These are phyloP conservation scores for Eira barbara DNA, from an alignment of 2,113 vertebrate species.

Conservation along the genomic window DNA sequence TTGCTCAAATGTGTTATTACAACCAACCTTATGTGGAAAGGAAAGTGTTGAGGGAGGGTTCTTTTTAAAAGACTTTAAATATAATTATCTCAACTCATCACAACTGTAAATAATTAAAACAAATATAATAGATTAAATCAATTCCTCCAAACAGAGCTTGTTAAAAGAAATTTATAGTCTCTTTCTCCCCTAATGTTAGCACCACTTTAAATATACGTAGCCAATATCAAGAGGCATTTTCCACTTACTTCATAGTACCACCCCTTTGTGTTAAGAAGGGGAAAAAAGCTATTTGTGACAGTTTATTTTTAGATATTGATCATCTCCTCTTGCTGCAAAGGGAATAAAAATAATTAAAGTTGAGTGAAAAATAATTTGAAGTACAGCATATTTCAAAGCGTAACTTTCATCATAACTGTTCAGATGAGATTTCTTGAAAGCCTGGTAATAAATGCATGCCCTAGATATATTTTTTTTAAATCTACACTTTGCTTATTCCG, in stretches of 20 bases:
- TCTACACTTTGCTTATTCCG: constrained; percentile 53
- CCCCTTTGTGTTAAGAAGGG: constrained; percentile 40
- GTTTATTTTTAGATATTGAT: constrained; percentile 68
- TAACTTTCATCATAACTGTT: constrained; percentile 58
- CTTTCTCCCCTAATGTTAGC: constrained; percentile 6
- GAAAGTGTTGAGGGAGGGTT: not conserved
- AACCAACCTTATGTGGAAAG: constrained; percentile 14
- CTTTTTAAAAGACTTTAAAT: constrained; percentile 36
- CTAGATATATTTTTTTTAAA: constrained; percentile 61
- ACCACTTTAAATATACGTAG: constrained; percentile 33
- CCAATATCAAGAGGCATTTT: constrained; percentile 44
- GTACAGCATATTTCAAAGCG: constrained; percentile 70
- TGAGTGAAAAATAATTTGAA: constrained; percentile 66
- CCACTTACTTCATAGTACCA: constrained; percentile 50
- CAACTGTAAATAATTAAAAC: constrained; percentile 33
- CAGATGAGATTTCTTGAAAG: constrained; percentile 68
- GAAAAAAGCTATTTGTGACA: constrained; percentile 50
- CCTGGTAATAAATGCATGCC: constrained; percentile 64
- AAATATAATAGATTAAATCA: constrained; percentile 1
- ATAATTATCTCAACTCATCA: not conserved
- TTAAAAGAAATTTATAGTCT: not conserved
- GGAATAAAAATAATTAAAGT: constrained; percentile 75
- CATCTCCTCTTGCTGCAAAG: constrained; percentile 62
- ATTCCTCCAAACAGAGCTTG: not conserved
- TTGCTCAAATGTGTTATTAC: constrained; percentile 34